Evolutionary conservation across 2,797 vertebrate species (phyloP).

Genomic region (Semaprochilodus insignis): DNA sequence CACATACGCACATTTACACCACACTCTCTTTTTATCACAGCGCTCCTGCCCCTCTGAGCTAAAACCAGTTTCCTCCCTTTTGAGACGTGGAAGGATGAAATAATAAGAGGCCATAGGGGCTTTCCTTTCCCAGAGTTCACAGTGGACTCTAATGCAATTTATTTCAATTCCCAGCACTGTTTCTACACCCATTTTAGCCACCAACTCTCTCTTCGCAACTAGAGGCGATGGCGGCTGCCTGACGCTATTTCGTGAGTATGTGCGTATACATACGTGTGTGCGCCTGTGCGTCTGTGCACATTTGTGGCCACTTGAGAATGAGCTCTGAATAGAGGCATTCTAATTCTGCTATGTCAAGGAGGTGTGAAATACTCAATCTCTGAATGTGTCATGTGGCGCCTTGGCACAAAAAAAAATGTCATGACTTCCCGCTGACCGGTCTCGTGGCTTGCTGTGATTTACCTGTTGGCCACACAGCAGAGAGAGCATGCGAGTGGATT

Average conservation of each 20-base stretch:
- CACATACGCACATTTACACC: slow-evolving; percentile 40
- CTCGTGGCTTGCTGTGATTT: neutral
- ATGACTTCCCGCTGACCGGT: neutral
- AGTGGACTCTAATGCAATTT: slow-evolving; percentile 52
- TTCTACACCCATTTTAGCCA: slow-evolving; percentile 38
- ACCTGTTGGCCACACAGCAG: neutral
- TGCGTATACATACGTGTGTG: slow-evolving; percentile 6
- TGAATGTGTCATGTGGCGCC: slow-evolving; percentile 10
- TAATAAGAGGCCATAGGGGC: slow-evolving; percentile 37
- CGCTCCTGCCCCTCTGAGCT: slow-evolving; percentile 28
- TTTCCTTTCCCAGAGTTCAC: slow-evolving; percentile 40
- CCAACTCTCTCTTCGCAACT: slow-evolving; percentile 30
- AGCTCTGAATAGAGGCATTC: slow-evolving; percentile 43
- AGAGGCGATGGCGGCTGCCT: slow-evolving; percentile 1
- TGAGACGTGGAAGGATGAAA: slow-evolving; percentile 49
- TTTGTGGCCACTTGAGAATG: slow-evolving; percentile 41
- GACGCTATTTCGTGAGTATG: slow-evolving; percentile 6
- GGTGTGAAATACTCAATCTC: slow-evolving; percentile 46
- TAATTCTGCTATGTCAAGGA: slow-evolving; percentile 37
- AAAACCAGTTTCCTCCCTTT: slow-evolving; percentile 33
- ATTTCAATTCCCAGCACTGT: slow-evolving; percentile 51
- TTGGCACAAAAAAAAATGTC: slow-evolving; percentile 18
- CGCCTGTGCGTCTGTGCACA: neutral
- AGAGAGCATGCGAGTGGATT: too few species aligned
- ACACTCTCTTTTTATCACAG: slow-evolving; percentile 28